Base-by-base conservation (phyloP, 37 sponge, comb jelly and placozoan genomes). In the Petrosia ficiformis region DNA sequence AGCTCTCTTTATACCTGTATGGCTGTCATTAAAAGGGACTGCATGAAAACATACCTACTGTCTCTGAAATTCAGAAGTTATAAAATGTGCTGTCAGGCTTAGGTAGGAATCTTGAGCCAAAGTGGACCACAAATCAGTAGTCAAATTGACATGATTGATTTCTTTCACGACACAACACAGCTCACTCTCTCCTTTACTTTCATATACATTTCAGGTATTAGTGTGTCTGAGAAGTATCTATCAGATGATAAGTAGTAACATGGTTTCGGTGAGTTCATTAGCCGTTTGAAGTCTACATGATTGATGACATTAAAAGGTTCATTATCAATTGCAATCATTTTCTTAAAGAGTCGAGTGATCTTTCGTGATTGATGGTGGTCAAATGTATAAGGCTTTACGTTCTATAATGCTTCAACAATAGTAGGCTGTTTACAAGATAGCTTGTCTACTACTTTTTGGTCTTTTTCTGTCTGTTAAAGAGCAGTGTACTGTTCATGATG, bases 231-330 rank as follows among this genome's bases (percentile, higher is more conserved):
- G 26, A 74, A 59, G 29, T 81, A 73, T 57, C 16, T 81, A 63
- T 74, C 63, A 57, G 75, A 73, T 65, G 83, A 69, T 21, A 82
- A 24, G 21, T 44, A 33, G 39, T 82, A 82, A 48, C 75, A 42
- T 54, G 74, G 54, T 48, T 48, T 16, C 10, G 16, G 14, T 19
- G 54, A 10, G 16, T 10, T 16, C 19, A 79, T 71, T 24, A 79
- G 71, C 11, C 59, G 44, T 22, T 28, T 79, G 38, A 80, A 80
- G 6, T 72, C 81, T 2, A 24, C 14, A 39, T 74, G 39, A 26
- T 82, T 66, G 16, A 82, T 69, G 26, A 82, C 52, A 26, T 65
- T 63, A 40, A 82, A 74, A 14, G 70, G 75, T 65, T 82, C 75
- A 48, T 24, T 54, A 71, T 80, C 72, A 28, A 68, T 25, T 1